Evolutionary conservation across 2,888 invertebrate genomes (phyloP).

Genomic region (Meloe dianella): DNA sequence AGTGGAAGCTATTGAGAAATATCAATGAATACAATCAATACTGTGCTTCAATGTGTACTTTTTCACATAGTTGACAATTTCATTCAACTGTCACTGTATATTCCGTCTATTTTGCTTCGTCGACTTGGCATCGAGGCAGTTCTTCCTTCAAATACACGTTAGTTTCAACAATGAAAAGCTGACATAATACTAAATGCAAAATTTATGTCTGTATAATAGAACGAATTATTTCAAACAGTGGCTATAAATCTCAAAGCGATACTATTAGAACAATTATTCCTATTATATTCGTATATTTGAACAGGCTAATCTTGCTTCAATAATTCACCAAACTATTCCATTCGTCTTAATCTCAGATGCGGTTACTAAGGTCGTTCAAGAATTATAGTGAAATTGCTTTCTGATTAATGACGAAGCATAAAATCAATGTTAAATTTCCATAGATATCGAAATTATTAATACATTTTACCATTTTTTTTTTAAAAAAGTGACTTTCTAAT

Average conservation of each 20-base stretch:
- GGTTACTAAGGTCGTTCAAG: background rate
- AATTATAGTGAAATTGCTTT: background rate
- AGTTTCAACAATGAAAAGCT: no score
- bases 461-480: no score
- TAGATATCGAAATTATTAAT: no score
- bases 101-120: no score
- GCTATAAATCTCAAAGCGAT: background rate
- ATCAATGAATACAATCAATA: no score
- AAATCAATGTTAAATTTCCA: background rate
- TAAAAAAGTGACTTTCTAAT: no score
- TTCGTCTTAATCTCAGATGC: constrained; percentile 5
- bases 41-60: no score
- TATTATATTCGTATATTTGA: background rate
- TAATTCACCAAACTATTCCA: background rate
- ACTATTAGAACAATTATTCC: background rate
- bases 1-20: no score
- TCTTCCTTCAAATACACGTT: no score
- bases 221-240: background rate
- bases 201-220: background rate
- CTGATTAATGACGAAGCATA: background rate
- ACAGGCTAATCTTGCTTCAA: background rate
- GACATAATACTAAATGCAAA: no score
- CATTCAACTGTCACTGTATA: no score
- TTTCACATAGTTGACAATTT: background rate
- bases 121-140: no score